A percentile compares a stretch with the other conserved stretches of the same genome.
These are phyloP conservation scores for Euwallacea fornicatus DNA, from an alignment of 1,140 invertebrate genomes.

Conservation along the genomic window DNA sequence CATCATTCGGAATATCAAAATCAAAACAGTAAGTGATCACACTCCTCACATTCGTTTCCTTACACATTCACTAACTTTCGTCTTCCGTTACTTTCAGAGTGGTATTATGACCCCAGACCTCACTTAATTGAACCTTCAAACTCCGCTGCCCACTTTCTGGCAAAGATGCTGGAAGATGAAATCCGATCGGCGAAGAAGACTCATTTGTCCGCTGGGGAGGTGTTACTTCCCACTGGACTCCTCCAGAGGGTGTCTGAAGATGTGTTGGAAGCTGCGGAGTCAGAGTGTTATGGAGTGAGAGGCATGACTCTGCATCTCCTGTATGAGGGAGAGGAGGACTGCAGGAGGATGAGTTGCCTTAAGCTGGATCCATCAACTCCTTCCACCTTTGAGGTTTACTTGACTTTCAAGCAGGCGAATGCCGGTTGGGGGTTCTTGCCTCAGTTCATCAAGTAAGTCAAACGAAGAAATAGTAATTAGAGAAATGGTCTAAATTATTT, in stretches of 20 bases:
- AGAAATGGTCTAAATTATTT: neutral
- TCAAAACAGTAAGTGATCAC: conserved; percentile 40
- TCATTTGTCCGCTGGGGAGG: conserved; percentile 76
- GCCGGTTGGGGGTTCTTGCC: conserved; percentile 81
- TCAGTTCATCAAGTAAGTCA: conserved; percentile 62
- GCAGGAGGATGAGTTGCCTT: conserved; percentile 64
- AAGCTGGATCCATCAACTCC: conserved; percentile 81
- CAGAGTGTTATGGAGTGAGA: conserved; percentile 79
- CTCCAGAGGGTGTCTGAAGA: conserved; percentile 73
- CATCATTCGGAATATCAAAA: conserved; percentile 42
- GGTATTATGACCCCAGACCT: conserved; percentile 47
- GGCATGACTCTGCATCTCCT: conserved; percentile 78
- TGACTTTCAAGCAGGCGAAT: conserved; percentile 81
- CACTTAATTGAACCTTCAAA: conserved; percentile 44
- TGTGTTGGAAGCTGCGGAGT: conserved; percentile 76
- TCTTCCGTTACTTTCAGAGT: conserved; percentile 39
- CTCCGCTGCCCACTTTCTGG: conserved; percentile 57
- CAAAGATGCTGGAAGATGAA: conserved; percentile 72
- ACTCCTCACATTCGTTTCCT: neutral
- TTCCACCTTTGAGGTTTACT: conserved; percentile 83
- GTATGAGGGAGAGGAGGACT: conserved; percentile 64
- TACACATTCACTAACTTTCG: too few relatives aligned
- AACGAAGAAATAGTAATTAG: neutral
- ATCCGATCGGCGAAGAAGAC: conserved; percentile 76
- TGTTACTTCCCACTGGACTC: conserved; percentile 76